Conservation (phyloP, 2,113 vertebrate genomes). For the Oreotrochilus melanogaster region DNA sequence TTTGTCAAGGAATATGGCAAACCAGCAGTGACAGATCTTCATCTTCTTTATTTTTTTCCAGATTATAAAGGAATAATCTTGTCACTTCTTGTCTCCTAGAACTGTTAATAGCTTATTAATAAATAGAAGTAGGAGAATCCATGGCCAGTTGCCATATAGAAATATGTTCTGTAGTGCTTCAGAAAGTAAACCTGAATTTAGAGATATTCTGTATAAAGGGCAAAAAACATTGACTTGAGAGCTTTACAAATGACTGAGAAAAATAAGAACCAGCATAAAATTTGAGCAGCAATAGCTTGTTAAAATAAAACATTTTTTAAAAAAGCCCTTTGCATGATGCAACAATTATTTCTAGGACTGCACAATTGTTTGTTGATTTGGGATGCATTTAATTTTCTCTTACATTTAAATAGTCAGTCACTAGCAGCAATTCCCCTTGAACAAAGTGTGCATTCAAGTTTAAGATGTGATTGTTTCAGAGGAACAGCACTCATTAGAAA, state of each 20-base stretch:
- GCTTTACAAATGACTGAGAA: background rate
- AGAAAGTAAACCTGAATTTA: background rate
- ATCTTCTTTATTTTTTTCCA: background rate
- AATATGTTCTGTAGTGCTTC: background rate
- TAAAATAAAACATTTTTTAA: background rate
- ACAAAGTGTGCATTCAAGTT: background rate
- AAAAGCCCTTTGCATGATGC: background rate
- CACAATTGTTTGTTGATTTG: background rate
- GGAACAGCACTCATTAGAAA: background rate
- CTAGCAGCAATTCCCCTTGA: background rate
- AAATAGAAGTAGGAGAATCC: background rate
- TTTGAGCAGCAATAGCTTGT: background rate
- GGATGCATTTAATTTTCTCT: background rate
- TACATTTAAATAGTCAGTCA: background rate
- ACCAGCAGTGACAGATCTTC: background rate
- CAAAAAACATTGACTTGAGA: background rate
- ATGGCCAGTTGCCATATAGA: rapidly evolving
- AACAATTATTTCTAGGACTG: background rate
- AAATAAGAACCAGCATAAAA: background rate
- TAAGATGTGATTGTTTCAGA: background rate
- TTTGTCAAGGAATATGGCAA: background rate
- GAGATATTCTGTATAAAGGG: background rate
- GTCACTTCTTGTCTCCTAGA: background rate
- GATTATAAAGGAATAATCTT: background rate
- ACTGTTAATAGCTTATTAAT: background rate